Conservation (phyloP, 2,113 vertebrate species). For the rabbit (Oryctolagus cuniculus) region DNA sequence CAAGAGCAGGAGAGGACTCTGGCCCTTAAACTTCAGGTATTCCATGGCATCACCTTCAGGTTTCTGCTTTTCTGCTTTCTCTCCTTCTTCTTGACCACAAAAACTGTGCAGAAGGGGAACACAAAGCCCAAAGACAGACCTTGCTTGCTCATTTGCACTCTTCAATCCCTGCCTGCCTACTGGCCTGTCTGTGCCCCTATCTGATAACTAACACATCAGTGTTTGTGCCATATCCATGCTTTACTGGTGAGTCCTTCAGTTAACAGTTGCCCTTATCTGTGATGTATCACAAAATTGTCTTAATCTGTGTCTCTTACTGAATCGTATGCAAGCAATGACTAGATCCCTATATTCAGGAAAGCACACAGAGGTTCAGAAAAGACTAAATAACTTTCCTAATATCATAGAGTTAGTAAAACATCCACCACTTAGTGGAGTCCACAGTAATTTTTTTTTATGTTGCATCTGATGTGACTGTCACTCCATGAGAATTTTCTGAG, state of each 20-base stretch:
- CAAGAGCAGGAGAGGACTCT: neutral
- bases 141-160: neutral
- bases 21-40: constrained; percentile 65
- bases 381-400: neutral
- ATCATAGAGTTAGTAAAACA: neutral
- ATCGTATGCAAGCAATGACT: neutral
- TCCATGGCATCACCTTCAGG: no score
- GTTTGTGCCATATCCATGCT: neutral
- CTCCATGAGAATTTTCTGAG: neutral
- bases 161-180: neutral
- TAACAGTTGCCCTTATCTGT: neutral
- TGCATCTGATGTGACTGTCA: neutral
- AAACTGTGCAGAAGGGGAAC: neutral
- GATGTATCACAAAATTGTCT: neutral
- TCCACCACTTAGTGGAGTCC: neutral
- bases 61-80: neutral
- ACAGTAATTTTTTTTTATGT: neutral
- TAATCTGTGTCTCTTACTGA: constrained; percentile 13
- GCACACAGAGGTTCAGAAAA: neutral
- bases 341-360: neutral
- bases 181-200: neutral
- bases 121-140: neutral
- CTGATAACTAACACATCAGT: neutral
- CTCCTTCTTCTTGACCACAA: neutral
- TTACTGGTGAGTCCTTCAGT: neutral